Evolutionary conservation across 2,888 invertebrate genomes (phyloP), one percentile per base, ranked within the genome.

Genomic region (Eilema caniola): DNA sequence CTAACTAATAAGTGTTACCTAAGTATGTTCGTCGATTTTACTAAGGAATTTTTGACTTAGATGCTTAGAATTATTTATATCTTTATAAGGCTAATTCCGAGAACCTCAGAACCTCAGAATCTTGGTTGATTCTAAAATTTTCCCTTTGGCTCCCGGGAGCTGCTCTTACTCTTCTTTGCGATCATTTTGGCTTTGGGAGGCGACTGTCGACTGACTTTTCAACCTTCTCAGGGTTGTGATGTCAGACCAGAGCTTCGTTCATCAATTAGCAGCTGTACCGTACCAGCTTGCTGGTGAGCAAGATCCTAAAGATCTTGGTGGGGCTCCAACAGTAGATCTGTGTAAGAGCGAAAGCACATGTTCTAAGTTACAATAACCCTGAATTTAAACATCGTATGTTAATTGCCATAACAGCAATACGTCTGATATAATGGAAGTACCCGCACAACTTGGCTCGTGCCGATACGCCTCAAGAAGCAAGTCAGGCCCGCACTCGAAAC

Each of bases 401-500:
- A 53, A 61, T 62, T 25, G 14, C 23, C 28, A 65, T 67, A 74
- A 70, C 67, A 62, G 65, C 62, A 68, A 69, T 61, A 28, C 66
- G 61, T 75, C 71, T 72, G 68, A 69, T 78, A 72, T 64, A 70
- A 70, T 74, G 83, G 79, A 82, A 81, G 78, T 76, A 78, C 82
- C 82, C 82, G 83, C 81, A 83, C 64, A 31, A 47, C n/a, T 37
- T 31, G 24, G 24, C 68, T 73, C 25, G 65, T 72, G 73, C 57
- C 73, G 76, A 74, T 71, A 74, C 71, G 81, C 77, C 65, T 78
- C 70, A 76, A 67, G 70, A 73, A 37, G 47, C 23, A 71, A 37
- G 57, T 65, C 82, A 83, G 82, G 75, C 76, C 76, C 82, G 83
- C 76, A 82, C 74, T 82, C 56, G 37, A 71, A 59, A 61, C 37